phyloP scores from a whole-genome alignment of 2,888 invertebrate genomes.

The Chelonus formosanus region DNA sequence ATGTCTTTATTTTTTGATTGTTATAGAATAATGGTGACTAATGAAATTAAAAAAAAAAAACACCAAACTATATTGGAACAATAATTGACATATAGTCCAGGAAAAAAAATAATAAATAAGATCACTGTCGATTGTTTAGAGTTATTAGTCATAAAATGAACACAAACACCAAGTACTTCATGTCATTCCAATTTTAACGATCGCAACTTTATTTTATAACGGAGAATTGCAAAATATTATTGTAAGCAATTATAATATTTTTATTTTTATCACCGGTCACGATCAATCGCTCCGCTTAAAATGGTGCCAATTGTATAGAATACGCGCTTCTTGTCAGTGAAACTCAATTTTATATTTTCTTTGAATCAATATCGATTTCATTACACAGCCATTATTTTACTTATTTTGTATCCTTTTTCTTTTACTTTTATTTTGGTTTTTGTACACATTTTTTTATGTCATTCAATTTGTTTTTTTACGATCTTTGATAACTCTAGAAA shows the following conservation, averaged over 20 bases:
- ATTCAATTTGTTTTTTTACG: too few relatives aligned
- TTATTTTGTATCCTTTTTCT: neutral
- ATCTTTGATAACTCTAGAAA: too few relatives aligned
- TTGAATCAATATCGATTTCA: neutral
- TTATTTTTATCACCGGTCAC: neutral
- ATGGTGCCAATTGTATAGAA: slow-evolving; percentile 24
- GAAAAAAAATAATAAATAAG: too few relatives aligned
- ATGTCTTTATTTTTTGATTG: too few relatives aligned
- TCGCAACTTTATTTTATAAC: too few relatives aligned
- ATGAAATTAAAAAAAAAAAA: too few relatives aligned
- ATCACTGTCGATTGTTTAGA: too few relatives aligned
- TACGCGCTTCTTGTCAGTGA: too few relatives aligned
- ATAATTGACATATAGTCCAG: too few relatives aligned
- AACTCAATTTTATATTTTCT: neutral
- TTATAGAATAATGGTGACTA: too few relatives aligned
- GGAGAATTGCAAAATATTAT: slow-evolving; percentile 4
- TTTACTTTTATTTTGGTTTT: neutral
- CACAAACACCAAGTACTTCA: neutral
- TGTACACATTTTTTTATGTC: neutral
- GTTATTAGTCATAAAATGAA: neutral
- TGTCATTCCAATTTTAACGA: too few relatives aligned
- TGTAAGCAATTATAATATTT: slow-evolving; percentile 9
- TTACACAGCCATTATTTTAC: neutral
- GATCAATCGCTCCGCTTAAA: neutral
- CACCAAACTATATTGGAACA: too few relatives aligned